phyloP scores from a whole-genome alignment of 1,140 invertebrate genomes.

The Temnothorax curvispinosus region DNA sequence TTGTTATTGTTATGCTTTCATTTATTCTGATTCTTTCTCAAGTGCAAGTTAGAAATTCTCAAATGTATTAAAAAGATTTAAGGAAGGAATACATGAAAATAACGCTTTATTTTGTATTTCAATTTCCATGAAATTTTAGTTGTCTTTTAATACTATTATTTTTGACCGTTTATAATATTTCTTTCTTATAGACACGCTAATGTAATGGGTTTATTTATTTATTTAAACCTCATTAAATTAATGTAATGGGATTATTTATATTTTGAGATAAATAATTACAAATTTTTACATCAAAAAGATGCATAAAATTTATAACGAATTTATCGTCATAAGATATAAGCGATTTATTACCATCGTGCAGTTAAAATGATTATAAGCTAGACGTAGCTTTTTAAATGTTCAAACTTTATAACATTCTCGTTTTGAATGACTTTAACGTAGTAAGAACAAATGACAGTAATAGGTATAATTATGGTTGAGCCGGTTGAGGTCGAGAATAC shows the following conservation, averaged over 20 bases:
- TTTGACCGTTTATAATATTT: neutral
- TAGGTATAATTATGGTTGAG: conserved; percentile 16
- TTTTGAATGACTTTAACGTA: neutral
- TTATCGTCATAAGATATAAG: neutral
- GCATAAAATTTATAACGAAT: neutral
- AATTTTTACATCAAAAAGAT: neutral
- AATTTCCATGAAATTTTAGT: conserved; percentile 1
- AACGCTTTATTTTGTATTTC: neutral
- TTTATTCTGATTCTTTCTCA: conserved; percentile 5
- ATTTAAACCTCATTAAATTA: too few relatives aligned
- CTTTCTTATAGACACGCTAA: neutral
- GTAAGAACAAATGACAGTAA: conserved; percentile 20
- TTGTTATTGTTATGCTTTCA: neutral
- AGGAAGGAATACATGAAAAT: neutral
- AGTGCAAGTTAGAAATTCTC: conserved; percentile 3
- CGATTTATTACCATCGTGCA: neutral
- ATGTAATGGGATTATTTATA: neutral
- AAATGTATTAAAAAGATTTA: neutral
- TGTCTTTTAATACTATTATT: neutral
- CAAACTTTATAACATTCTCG: conserved; percentile 39
- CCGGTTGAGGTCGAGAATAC: neutral
- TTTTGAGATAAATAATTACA: neutral
- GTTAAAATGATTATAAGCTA: neutral
- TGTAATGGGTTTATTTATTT: neutral
- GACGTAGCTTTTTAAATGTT: neutral